Evolutionary conservation across 1,140 invertebrate species (phyloP).

Genomic region (Periplaneta americana): DNA sequence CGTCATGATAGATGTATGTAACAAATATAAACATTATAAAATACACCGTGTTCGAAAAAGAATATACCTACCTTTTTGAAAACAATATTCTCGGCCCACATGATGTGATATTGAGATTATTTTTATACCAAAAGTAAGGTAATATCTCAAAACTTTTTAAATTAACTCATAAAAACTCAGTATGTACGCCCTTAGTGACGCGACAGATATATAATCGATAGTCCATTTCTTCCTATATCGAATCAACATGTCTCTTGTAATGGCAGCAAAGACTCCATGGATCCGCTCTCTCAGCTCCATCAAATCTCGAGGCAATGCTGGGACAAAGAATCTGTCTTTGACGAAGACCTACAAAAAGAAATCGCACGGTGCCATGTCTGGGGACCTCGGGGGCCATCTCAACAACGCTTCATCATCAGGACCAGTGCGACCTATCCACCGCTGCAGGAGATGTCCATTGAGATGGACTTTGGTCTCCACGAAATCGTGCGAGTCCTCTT

Average conservation of each 20-base stretch:
- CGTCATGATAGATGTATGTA: too few species aligned
- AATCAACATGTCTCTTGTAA: background rate
- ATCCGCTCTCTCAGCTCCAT: background rate
- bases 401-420: background rate
- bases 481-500: background rate
- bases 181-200: background rate
- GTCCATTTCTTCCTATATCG: background rate
- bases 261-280: background rate
- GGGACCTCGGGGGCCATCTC: background rate
- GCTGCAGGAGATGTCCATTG: background rate
- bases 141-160: background rate
- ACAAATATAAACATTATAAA: too few species aligned
- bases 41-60: too few species aligned
- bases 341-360: background rate
- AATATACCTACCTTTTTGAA: too few species aligned
- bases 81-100: too few species aligned
- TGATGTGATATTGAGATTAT: background rate
- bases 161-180: background rate
- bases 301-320: background rate
- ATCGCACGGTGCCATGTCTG: background rate
- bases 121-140: background rate
- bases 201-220: background rate
- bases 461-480: background rate
- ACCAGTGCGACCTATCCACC: background rate
- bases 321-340: background rate